Conservation (phyloP, 2,113 vertebrate genomes). For the Lepisosteus oculatus region DNA sequence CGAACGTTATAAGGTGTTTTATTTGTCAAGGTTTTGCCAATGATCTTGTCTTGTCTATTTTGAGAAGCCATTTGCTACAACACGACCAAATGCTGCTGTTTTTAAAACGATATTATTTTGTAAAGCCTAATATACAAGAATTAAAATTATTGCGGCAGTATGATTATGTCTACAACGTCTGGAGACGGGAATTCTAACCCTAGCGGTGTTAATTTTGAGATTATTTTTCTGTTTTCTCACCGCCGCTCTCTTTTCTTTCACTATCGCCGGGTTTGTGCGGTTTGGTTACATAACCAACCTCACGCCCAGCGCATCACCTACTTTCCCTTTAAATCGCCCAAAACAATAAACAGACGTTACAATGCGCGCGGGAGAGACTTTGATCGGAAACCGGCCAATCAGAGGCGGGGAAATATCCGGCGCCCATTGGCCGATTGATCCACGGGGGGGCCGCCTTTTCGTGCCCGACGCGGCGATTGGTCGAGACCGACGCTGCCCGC, state of each 20-base stretch:
- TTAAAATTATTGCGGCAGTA: too few relatives aligned
- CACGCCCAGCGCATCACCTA: slow-evolving; percentile 45
- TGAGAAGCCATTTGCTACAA: too few relatives aligned
- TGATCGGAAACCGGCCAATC: slow-evolving; percentile 19
- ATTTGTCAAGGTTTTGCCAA: too few relatives aligned
- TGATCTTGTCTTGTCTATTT: too few relatives aligned
- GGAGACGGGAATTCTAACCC: too few relatives aligned
- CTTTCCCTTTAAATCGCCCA: slow-evolving; percentile 67
- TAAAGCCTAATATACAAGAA: too few relatives aligned
- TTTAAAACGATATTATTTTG: too few relatives aligned
- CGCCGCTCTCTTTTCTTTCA: slow-evolving; percentile 40
- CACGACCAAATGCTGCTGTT: too few relatives aligned
- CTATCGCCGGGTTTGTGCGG: slow-evolving; percentile 27
- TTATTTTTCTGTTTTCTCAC: too few relatives aligned
- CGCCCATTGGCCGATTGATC: slow-evolving; percentile 40
- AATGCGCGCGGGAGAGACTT: slow-evolving; percentile 58
- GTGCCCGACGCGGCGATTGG: slow-evolving; percentile 26
- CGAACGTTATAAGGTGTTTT: too few relatives aligned
- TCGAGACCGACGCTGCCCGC: slow-evolving; percentile 1
- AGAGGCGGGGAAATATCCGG: slow-evolving; percentile 28
- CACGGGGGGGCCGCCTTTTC: neutral
- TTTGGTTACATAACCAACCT: slow-evolving; percentile 54
- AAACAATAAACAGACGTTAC: slow-evolving; percentile 57
- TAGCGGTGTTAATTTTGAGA: too few relatives aligned
- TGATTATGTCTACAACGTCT: too few relatives aligned